These are phyloP conservation scores for Bombus superbus DNA, from an alignment of 1,140 invertebrate species.

Conservation along the genomic window DNA sequence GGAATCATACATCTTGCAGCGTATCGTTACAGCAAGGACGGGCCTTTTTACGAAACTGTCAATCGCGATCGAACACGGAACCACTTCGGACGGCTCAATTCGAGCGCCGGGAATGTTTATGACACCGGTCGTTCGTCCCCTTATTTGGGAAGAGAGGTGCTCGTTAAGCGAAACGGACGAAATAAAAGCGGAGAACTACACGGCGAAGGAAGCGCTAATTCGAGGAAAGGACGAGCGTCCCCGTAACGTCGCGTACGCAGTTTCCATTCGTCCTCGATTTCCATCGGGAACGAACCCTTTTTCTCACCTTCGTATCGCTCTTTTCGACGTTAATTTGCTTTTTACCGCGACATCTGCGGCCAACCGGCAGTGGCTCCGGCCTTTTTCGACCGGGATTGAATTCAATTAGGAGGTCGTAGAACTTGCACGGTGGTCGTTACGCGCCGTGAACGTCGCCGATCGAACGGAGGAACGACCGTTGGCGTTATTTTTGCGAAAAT, in stretches of 20 bases:
- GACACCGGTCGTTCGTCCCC: conserved; percentile 42
- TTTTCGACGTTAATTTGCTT: conserved; percentile 51
- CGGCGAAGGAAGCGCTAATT: conserved; percentile 55
- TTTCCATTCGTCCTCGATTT: conserved; percentile 20
- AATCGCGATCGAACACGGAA: conserved; percentile 52
- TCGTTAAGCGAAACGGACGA: conserved; percentile 50
- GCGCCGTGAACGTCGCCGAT: neutral
- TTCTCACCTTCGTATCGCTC: conserved; percentile 1
- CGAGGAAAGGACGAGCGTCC: neutral
- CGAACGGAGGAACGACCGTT: neutral
- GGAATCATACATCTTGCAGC: conserved; percentile 12
- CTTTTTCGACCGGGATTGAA: conserved; percentile 29
- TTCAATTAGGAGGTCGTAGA: conserved; percentile 49
- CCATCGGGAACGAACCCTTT: conserved; percentile 15
- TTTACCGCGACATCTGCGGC: conserved; percentile 35
- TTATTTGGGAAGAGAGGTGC: conserved; percentile 53
- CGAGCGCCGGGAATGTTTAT: conserved; percentile 56
- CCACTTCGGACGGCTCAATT: conserved; percentile 58
- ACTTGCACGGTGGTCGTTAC: conserved; percentile 45
- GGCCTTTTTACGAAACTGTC: conserved; percentile 59
- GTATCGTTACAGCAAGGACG: conserved; percentile 27
- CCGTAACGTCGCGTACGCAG: conserved; percentile 5
- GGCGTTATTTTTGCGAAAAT: conserved; percentile 11
- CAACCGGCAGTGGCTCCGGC: too few species aligned
- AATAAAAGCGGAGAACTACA: conserved; percentile 48